phyloP scores from a whole-genome alignment of 1,140 invertebrate species.

The Hyphantria cunea region DNA sequence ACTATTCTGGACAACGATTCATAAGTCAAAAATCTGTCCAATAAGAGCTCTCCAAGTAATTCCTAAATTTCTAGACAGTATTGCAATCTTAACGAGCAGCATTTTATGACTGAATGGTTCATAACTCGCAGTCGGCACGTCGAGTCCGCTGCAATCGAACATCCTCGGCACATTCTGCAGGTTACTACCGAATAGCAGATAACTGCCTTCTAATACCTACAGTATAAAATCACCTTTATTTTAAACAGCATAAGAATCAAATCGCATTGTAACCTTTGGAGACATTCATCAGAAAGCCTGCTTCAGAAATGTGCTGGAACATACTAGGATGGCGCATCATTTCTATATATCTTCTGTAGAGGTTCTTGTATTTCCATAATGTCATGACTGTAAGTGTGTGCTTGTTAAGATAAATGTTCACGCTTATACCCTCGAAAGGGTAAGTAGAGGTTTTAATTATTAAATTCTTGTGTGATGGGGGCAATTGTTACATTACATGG shows the following conservation, averaged over 20 bases:
- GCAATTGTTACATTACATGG: no score
- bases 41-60: no score
- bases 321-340: conserved; percentile 28
- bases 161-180: conserved; percentile 37
- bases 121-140: conserved; percentile 28
- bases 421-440: no score
- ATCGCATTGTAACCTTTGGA: background rate
- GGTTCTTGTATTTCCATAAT: conserved; percentile 17
- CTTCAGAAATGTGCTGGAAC: conserved; percentile 23
- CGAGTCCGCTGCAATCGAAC: conserved; percentile 36
- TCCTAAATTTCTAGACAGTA: no score
- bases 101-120: conserved; percentile 31
- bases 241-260: background rate
- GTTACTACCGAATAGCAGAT: conserved; percentile 30
- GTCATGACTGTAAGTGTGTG: background rate
- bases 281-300: conserved; percentile 31
- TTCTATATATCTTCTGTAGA: conserved; percentile 15
- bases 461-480: no score
- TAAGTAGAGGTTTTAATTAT: no score
- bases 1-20: no score
- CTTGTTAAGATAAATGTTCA: no score
- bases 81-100: background rate
- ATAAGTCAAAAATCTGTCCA: no score
- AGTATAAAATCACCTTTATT: background rate
- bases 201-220: conserved; percentile 7